phyloP scores from a whole-genome alignment of 2,113 vertebrate genomes.

The Eupsittula cactorum region DNA sequence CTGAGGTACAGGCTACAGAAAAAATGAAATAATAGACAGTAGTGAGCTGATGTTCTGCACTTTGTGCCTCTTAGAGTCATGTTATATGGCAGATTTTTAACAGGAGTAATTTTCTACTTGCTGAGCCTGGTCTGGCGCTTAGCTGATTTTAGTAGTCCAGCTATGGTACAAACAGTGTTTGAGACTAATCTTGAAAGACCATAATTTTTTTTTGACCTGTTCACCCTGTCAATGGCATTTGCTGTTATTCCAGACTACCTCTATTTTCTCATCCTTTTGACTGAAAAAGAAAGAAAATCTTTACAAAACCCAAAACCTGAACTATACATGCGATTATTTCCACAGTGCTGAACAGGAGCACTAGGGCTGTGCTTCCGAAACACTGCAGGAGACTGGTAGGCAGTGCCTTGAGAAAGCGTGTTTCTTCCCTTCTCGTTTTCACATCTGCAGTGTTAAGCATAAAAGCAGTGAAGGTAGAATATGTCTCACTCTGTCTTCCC shows the following conservation, averaged over 20 bases:
- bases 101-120: background rate
- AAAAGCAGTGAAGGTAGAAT: background rate
- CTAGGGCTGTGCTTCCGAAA: background rate
- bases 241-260: background rate
- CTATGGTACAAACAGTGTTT: background rate
- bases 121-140: background rate
- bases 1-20: background rate
- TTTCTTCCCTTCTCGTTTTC: conserved; percentile 28
- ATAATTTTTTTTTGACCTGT: background rate
- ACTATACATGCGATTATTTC: background rate
- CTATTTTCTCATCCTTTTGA: background rate
- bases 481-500: background rate
- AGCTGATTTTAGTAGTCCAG: background rate
- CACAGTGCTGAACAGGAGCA: background rate
- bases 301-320: background rate
- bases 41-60: background rate
- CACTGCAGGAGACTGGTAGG: background rate
- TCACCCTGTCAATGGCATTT: background rate
- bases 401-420: background rate
- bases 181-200: background rate
- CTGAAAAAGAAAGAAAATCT: background rate
- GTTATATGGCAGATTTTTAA: background rate
- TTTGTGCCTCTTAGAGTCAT: background rate
- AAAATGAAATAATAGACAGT: background rate
- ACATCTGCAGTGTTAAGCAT: background rate